Base-by-base conservation (phyloP, 2,888 invertebrate species). In the Agrenia bidenticulata region DNA sequence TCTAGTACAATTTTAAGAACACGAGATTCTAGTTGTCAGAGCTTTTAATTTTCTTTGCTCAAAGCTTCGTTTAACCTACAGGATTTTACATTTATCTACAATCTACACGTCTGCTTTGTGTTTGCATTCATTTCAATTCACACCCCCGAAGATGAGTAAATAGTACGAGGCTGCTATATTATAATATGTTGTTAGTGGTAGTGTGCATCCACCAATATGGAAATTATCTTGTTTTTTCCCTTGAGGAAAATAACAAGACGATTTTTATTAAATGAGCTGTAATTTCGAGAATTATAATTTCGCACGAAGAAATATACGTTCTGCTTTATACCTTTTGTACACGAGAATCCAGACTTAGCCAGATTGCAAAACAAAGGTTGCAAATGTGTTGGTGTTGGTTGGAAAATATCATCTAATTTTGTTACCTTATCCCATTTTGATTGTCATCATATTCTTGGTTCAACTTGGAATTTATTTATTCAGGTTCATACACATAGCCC, bases 281-380 rank as follows among this genome's bases (percentile, higher is more conserved):
- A 55, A 55, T 55, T 55, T 55, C 32, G 55, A 27, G 55, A 55
- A 55, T 55, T 32, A 55, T 24, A 27, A 55, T 32, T 55, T 55
- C 23, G 55, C 55, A 55, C 55, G 55, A 55, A 55, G 26, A 55
- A 19, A 55, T 32, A 17, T 32, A 15, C 24, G 15, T 45, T 19
- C 45, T 17, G 19, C n/a, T 45, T 15, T 45, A 45, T 17, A 45
- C 9, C n/a, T 45, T 45, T 45, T 45, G n/a, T 17, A 45, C 45
- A 45, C 45, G 45, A 45, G 45, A 45, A 19, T 5, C n/a, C 2
- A n/a, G 15, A 45, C 19, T 45, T 45, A 45, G n/a, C 19, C 4
- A 15, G 15, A 45, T 45, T 45, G 45, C 45, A 15, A 45, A 45
- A 45, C 45, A 15, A 32, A n/a, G n/a, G n/a, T n/a, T n/a, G n/a